Evolutionary conservation across 2,113 vertebrate genomes (phyloP).

Genomic region (Mobula hypostoma): DNA sequence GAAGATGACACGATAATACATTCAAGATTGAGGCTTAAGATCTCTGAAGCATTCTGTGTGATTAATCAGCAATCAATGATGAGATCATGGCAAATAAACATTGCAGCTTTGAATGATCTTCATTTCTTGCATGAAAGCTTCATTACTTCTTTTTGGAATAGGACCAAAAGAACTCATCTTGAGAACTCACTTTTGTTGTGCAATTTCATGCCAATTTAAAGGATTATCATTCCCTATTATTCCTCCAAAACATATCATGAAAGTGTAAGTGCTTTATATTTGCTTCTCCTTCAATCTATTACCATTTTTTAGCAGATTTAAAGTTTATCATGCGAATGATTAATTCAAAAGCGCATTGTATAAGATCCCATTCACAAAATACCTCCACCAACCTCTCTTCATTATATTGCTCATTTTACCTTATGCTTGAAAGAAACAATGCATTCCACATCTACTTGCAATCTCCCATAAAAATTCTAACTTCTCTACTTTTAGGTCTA

Average conservation of each 20-base stretch:
- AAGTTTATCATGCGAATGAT: not conserved
- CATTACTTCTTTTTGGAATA: not conserved
- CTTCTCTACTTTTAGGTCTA: too few relatives aligned
- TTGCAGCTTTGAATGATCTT: slow-evolving; percentile 34
- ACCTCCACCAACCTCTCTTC: not conserved
- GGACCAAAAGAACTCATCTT: not conserved
- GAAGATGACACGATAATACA: slow-evolving; percentile 45
- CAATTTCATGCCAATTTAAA: not conserved
- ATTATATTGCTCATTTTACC: too few relatives aligned
- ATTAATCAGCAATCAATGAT: slow-evolving; percentile 64
- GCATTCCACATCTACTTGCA: too few relatives aligned
- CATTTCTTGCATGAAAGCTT: slow-evolving; percentile 22
- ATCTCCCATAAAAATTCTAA: too few relatives aligned
- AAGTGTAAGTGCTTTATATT: not conserved
- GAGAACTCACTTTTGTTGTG: not conserved
- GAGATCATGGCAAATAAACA: slow-evolving; percentile 62
- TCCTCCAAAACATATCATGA: not conserved
- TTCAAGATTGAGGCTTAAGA: slow-evolving; percentile 55
- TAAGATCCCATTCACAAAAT: not conserved
- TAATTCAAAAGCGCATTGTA: not conserved
- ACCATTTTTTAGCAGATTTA: not conserved
- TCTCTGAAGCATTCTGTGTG: slow-evolving; percentile 47
- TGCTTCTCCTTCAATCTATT: not conserved
- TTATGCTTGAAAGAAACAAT: too few relatives aligned
- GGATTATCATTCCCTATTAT: not conserved